Evolutionary conservation across 1,140 invertebrate species (phyloP), one percentile per base, ranked within the genome.

Genomic region (Acromyrmex echinatior): DNA sequence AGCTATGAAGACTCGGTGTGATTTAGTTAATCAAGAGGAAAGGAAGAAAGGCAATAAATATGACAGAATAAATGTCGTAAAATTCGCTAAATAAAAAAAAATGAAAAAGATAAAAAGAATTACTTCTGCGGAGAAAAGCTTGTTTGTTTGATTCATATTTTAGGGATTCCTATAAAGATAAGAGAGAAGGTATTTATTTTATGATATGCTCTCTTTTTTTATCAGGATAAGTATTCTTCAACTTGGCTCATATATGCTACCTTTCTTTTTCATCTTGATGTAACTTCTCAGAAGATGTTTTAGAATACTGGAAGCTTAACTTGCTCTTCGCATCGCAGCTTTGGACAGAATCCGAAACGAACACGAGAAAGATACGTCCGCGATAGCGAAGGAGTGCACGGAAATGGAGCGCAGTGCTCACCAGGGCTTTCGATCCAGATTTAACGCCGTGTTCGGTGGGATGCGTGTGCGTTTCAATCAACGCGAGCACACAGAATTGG

Each of bases 301-400:
- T 51, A 21, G 21, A 70, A 56, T 71, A 25, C 21, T 21, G 49
- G 9, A 70, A 80, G 16, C 28, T 70, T 58, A 86, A 39, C 3
- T 80, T 31, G 51, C 31, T 87, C 66, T 81, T 71, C 53, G 51
- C 21, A 56, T 58, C 25, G 53, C 90, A 96, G 96, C 96, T 28
- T 90, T 96, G 81, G 95, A 96, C 80, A 93, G 94, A 65, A 93
- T 96, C 73, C 92, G 94, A 86, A 94, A 93, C 25, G 95, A 95
- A 71, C 95, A 96, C 68, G 94, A 96, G 53, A 94, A 91, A 4
- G 95, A 90, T 63, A 96, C 87, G 93, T 94, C 9, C 93, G 95
- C 87, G 21, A 25, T 82, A 85, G 56, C 74, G 68, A 90, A 87
- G 73, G 93, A 95, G 63, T 87, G 87, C 31, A 76, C 87, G 56